These are phyloP conservation scores for Passer domesticus DNA, from an alignment of 2,113 vertebrate species.

Conservation along the genomic window DNA sequence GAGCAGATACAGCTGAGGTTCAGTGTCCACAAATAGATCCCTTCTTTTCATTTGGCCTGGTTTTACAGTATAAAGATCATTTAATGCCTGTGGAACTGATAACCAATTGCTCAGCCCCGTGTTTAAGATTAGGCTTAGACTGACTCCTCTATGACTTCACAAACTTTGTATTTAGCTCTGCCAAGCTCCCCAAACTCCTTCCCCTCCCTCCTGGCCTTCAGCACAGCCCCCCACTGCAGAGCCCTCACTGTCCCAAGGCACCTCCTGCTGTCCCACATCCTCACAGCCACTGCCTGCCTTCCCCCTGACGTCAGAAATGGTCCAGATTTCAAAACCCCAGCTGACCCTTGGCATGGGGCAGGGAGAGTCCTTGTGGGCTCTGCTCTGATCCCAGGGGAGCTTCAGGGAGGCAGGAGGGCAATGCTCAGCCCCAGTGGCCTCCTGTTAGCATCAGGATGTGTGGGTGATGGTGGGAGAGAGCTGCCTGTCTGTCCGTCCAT, in stretches of 20 bases:
- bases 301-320: not conserved
- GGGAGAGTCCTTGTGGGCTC: not conserved
- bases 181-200: not conserved
- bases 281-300: not conserved
- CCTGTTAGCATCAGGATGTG: not conserved
- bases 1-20: not conserved
- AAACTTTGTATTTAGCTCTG: not conserved
- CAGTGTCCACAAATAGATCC: not conserved
- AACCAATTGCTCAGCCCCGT: not conserved
- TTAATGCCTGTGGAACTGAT: not conserved
- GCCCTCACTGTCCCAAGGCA: not conserved
- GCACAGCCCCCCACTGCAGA: not conserved
- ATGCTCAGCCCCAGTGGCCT: not conserved
- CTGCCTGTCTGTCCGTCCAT: not conserved
- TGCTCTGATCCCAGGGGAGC: not conserved
- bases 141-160: not conserved
- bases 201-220: not conserved
- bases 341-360: rapidly evolving
- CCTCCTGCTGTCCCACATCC: not conserved
- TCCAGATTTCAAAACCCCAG: not conserved
- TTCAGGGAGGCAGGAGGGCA: not conserved
- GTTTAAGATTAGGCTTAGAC: not conserved
- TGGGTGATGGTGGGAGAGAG: not conserved
- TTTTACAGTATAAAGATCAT: not conserved
- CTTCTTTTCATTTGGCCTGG: not conserved